These are phyloP conservation scores for Xerus inauris DNA, from an alignment of 2,113 vertebrate species.

Conservation along the genomic window DNA sequence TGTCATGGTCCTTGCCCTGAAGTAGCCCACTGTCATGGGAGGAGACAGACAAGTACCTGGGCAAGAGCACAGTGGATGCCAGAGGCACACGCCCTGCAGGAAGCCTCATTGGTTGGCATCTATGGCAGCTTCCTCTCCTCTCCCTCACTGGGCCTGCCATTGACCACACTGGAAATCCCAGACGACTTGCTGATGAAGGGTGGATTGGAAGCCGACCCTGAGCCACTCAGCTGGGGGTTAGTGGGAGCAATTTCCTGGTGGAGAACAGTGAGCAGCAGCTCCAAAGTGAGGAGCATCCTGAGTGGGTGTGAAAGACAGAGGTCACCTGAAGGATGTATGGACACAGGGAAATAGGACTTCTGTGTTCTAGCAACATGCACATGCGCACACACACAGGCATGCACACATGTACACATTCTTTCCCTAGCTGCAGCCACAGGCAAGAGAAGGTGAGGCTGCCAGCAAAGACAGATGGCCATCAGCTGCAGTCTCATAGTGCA, in stretches of 20 bases:
- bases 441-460: background rate
- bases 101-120: background rate
- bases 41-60: background rate
- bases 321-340: conserved; percentile 18
- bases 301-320: conserved; percentile 40
- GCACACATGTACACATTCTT: background rate
- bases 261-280: background rate
- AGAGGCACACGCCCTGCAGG: background rate
- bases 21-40: background rate
- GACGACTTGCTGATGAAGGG: background rate
- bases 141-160: background rate
- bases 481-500: background rate
- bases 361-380: background rate
- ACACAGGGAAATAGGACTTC: conserved; percentile 32
- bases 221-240: background rate
- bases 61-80: background rate
- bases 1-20: background rate
- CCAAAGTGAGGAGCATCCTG: background rate
- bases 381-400: background rate
- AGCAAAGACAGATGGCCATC: background rate
- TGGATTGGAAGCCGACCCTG: background rate
- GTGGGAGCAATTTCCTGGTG: background rate
- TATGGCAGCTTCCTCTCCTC: background rate
- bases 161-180: background rate
- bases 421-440: background rate